These are phyloP conservation scores for Synanthedon vespiformis DNA, from an alignment of 2,888 invertebrate genomes.

Conservation along the genomic window DNA sequence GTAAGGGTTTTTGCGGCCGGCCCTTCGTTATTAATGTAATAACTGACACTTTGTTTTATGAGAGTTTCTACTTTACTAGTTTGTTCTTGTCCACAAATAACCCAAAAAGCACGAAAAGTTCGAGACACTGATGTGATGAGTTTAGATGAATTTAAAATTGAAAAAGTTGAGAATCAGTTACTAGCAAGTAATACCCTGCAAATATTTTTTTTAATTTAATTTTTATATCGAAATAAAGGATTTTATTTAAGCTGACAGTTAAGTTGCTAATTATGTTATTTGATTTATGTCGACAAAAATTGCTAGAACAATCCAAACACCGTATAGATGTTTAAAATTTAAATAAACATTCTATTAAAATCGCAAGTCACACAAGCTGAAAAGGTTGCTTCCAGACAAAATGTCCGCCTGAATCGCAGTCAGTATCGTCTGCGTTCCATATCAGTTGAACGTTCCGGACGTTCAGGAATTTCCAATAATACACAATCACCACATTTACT, in stretches of 20 bases:
- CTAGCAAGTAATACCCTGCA: too few species aligned
- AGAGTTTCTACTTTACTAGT: conserved; percentile 40
- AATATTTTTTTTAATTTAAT: too few species aligned
- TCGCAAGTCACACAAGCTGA: conserved; percentile 24
- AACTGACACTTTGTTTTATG: conserved; percentile 68
- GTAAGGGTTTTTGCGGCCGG: conserved; percentile 38
- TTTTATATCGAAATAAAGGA: too few species aligned
- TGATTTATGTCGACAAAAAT: too few species aligned
- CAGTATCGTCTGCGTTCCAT: conserved; percentile 50
- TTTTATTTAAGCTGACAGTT: too few species aligned
- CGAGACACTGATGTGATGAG: too few species aligned
- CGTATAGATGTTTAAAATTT: neutral
- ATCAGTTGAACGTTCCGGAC: conserved; percentile 45
- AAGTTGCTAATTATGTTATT: too few species aligned
- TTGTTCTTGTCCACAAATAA: neutral
- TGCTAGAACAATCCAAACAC: too few species aligned
- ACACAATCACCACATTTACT: conserved; percentile 15
- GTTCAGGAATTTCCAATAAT: conserved; percentile 66
- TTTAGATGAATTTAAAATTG: too few species aligned
- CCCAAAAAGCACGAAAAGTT: neutral
- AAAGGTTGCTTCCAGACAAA: conserved; percentile 35
- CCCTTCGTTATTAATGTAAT: conserved; percentile 65
- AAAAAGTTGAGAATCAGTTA: too few species aligned
- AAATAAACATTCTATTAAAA: conserved; percentile 7
- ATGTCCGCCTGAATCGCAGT: conserved; percentile 48